Evolutionary conservation across 2,113 vertebrate genomes (phyloP).

Genomic region (Paradisaea rubra): DNA sequence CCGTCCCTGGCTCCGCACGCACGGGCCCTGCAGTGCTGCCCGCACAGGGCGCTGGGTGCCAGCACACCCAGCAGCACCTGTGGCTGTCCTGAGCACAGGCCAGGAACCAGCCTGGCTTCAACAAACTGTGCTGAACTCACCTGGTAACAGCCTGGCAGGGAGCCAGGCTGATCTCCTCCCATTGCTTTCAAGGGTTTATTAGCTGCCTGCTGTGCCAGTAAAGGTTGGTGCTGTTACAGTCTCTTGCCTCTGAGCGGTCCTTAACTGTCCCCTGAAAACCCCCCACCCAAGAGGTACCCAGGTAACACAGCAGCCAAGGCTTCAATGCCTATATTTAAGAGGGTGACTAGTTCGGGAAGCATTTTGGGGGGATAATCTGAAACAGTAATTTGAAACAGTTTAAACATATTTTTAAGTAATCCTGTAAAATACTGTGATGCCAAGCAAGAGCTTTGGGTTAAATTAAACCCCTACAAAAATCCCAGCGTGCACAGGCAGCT

Average conservation of each 20-base stretch:
- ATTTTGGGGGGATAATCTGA: neutral
- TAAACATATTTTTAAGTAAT: constrained; percentile 40
- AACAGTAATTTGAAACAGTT: neutral
- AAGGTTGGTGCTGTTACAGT: neutral
- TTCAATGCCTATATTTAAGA: neutral
- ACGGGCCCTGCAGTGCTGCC: accelerated
- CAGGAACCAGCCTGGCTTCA: neutral
- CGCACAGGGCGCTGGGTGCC: neutral
- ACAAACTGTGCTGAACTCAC: neutral
- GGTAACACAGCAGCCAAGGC: neutral
- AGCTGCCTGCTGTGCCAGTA: neutral
- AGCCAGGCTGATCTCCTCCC: neutral
- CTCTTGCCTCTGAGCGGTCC: neutral
- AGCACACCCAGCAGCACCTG: neutral
- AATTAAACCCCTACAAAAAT: constrained; percentile 11
- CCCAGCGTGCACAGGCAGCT: neutral
- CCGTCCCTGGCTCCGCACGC: neutral
- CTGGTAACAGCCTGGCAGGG: neutral
- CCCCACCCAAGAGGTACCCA: neutral
- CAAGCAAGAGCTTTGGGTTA: neutral
- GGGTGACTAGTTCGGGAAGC: neutral
- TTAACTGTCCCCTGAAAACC: neutral
- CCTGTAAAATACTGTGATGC: neutral
- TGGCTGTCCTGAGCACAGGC: neutral
- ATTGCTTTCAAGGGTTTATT: neutral